Evolutionary conservation across 2,888 invertebrate genomes (phyloP).

Genomic region (Chrysolina oricalcia): DNA sequence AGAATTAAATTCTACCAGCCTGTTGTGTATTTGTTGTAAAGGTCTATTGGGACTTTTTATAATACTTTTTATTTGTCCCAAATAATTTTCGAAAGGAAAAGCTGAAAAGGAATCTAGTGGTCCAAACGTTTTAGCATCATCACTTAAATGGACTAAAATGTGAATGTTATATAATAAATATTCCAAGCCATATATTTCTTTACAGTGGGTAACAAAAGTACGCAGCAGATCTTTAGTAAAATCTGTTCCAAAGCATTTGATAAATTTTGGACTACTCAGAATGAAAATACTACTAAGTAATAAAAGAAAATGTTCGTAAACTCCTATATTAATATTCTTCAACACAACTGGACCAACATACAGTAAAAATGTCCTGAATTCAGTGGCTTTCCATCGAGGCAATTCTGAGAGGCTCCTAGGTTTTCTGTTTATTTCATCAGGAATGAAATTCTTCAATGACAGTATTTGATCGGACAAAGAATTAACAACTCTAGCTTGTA

Average conservation of each 20-base stretch:
- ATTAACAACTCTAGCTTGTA: background rate
- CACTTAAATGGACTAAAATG: constrained; percentile 26
- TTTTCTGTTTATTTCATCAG: constrained; percentile 41
- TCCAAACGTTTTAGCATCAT: constrained; percentile 20
- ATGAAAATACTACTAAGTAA: constrained; percentile 31
- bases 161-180: constrained; percentile 33
- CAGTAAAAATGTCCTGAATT: constrained; percentile 38
- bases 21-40: too few relatives aligned
- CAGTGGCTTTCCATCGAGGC: constrained; percentile 37
- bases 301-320: constrained; percentile 39
- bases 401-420: constrained; percentile 34
- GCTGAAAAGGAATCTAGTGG: constrained; percentile 29
- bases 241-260: constrained; percentile 7
- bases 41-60: too few relatives aligned
- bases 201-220: constrained; percentile 15
- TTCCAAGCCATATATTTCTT: constrained; percentile 31
- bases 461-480: constrained; percentile 24
- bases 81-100: constrained; percentile 34
- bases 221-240: background rate
- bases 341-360: constrained; percentile 37
- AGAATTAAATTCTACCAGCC: too few relatives aligned
- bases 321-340: constrained; percentile 12
- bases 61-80: constrained; percentile 23
- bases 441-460: constrained; percentile 30
- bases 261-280: background rate